Evolutionary conservation across 2,888 invertebrate genomes (phyloP).

Genomic region (Drosophila melanosoma): DNA sequence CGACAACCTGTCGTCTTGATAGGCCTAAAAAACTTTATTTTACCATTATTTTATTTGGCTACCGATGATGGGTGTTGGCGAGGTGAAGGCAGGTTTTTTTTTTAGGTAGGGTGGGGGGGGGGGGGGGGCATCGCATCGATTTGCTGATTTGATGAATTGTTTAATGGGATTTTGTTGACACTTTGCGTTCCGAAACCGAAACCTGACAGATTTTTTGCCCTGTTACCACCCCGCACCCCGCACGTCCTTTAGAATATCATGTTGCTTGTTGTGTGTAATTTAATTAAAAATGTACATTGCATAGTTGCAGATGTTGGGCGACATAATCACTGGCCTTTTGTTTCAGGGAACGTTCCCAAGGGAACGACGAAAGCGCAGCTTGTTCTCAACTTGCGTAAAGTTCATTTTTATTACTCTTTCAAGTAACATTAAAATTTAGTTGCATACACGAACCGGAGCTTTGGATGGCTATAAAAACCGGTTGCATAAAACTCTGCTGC

Average conservation of each 20-base stretch:
- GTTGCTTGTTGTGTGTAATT: constrained; percentile 60
- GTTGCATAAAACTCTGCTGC: constrained; percentile 69
- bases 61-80: not conserved
- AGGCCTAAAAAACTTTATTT: constrained; percentile 44
- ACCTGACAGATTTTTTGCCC: constrained; percentile 10
- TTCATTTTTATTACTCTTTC: constrained; percentile 80
- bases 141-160: constrained; percentile 72
- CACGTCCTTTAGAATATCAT: not conserved
- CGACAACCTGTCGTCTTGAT: constrained; percentile 50
- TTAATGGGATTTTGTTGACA: constrained; percentile 67
- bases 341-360: constrained; percentile 25
- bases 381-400: constrained; percentile 73
- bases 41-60: constrained; percentile 7
- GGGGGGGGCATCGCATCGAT: constrained; percentile 60
- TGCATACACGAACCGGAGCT: constrained; percentile 50
- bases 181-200: constrained; percentile 26
- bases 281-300: constrained; percentile 73
- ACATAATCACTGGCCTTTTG: constrained; percentile 47
- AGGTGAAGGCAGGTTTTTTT: constrained; percentile 5
- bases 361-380: constrained; percentile 21
- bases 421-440: constrained; percentile 80
- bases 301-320: constrained; percentile 50
- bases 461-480: constrained; percentile 64
- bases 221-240: not conserved
- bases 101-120: too few relatives aligned